Evolutionary conservation across 2,888 invertebrate species (phyloP), one percentile per base, ranked within the genome.

Genomic region (Phaonia tiefii): DNA sequence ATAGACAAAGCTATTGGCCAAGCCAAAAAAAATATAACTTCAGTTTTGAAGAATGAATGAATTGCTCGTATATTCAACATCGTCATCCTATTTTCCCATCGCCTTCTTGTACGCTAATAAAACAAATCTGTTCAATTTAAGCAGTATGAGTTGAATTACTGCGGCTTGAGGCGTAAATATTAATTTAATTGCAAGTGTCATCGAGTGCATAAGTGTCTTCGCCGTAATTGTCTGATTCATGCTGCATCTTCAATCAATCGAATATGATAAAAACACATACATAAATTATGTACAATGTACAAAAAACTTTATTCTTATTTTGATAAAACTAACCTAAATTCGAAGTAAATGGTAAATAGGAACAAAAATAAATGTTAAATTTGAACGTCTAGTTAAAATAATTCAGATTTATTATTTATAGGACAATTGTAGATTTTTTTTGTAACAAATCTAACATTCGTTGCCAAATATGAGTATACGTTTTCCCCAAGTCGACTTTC

Each of bases 1-100:
- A 83, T 91, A 56, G 89, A 90, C 75, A 88, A 89, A 58, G 85
- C 89, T 76, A 83, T 89, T 20, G 87, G 85, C 51, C 90, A 88
- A 83, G 89, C 89, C 42, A 88, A 88, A 81, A 84, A 87, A 44
- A 83, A 86, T 44, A 76, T 86, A 26, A 84, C 82, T 17, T 85
- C 82, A 54, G 86, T 89, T 56, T 84, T 89, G 31, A 90, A 90
- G 83, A 81, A 81, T 42, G 89, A 89, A 54, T 89, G 88, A 84
- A 56, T 5, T 39, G 31, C 10, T 65, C 11, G 22, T 4, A 67
- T 1, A 54, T 51, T 54, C 15, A 69, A 39, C 51, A 51, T 25
- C 67, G 31, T 17, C 31, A 7, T 15, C 15, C 25, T n/a, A n/a
- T n/a, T n/a, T n/a, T n/a, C n/a, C n/a, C n/a, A n/a, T n/a, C n/a